Conservation (phyloP, 2,113 vertebrate species). For the Egretta garzetta region DNA sequence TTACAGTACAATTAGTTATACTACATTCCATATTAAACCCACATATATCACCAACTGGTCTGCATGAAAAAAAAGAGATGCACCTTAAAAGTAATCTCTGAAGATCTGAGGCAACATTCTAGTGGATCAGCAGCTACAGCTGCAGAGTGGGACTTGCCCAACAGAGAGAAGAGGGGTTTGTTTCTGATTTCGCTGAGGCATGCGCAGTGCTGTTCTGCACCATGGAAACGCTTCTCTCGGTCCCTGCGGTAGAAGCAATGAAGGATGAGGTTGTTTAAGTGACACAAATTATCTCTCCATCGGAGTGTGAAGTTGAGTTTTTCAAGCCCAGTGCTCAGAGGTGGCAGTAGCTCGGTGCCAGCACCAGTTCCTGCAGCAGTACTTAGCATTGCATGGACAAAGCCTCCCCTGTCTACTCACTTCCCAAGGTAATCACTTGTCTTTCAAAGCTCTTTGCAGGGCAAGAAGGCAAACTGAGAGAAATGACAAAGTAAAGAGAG, state of each 20-base stretch:
- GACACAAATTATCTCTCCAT: neutral
- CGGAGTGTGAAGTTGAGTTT: neutral
- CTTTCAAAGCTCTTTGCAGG: neutral
- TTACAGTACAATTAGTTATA: neutral
- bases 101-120: neutral
- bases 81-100: neutral
- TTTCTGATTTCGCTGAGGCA: neutral
- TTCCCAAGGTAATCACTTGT: neutral
- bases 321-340: neutral
- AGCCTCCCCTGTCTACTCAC: neutral
- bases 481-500: neutral
- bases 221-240: slow-evolving; percentile 1
- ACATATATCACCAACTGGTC: neutral
- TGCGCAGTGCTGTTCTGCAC: neutral
- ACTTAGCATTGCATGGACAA: neutral
- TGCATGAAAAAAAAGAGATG: neutral
- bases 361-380: neutral
- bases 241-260: neutral
- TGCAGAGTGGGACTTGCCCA: neutral
- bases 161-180: neutral
- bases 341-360: neutral
- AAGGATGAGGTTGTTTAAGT: neutral
- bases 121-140: neutral
- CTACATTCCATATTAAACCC: neutral
- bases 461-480: neutral